Conservation (phyloP, 2,888 invertebrate species). For the Cheilosia variabilis region DNA sequence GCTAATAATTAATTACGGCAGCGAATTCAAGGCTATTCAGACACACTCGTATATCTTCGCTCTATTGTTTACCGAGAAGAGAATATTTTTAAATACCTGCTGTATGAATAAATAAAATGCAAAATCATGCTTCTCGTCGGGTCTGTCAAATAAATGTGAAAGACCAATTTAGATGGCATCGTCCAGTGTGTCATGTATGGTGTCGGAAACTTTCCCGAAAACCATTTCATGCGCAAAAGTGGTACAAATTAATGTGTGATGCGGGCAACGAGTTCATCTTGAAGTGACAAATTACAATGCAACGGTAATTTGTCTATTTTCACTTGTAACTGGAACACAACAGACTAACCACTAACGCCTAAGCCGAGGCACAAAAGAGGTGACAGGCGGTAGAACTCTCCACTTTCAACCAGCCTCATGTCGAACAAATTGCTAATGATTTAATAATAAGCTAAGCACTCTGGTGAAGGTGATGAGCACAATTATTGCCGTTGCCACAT, state of each 20-base stretch:
- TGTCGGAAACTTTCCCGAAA: slow-evolving; percentile 11
- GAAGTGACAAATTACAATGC: slow-evolving; percentile 21
- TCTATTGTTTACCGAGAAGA: slow-evolving; percentile 17
- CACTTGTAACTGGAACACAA: slow-evolving; percentile 24
- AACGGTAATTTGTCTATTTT: slow-evolving; percentile 44
- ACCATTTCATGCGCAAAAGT: slow-evolving; percentile 15
- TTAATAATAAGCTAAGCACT: slow-evolving; percentile 48
- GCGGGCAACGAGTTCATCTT: slow-evolving; percentile 5
- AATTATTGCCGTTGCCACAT: slow-evolving; percentile 13
- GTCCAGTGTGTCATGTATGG: slow-evolving; percentile 1
- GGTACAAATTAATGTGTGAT: slow-evolving; percentile 13
- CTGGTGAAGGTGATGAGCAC: background rate
- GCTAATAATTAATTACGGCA: too few species aligned
- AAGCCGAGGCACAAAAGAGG: slow-evolving; percentile 6
- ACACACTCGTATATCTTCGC: background rate
- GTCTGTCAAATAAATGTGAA: background rate
- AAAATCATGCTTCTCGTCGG: slow-evolving; percentile 3
- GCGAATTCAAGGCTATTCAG: background rate
- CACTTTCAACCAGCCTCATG: slow-evolving; percentile 16
- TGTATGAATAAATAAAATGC: slow-evolving; percentile 9
- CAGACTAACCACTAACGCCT: background rate
- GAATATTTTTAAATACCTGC: slow-evolving; percentile 2
- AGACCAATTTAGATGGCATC: slow-evolving; percentile 9
- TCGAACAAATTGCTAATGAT: slow-evolving; percentile 66
- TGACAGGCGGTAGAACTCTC: slow-evolving; percentile 33